phyloP scores from a whole-genome alignment of 1,140 invertebrate species.

The Eurosta solidaginis region DNA sequence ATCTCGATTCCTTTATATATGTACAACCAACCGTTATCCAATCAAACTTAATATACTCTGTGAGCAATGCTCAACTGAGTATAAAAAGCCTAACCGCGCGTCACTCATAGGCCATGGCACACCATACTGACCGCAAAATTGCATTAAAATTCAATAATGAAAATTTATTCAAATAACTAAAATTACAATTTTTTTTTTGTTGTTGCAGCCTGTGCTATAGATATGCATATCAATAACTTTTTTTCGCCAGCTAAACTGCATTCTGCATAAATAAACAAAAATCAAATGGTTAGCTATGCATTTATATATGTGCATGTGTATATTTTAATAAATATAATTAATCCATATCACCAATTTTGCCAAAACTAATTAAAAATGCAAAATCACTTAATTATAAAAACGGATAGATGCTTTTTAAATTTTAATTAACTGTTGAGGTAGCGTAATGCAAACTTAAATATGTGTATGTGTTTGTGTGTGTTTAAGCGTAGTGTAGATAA shows the following conservation, averaged over 20 bases:
- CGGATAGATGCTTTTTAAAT: constrained; percentile 1
- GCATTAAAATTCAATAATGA: background rate
- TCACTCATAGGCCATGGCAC: constrained; percentile 3
- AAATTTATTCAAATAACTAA: background rate
- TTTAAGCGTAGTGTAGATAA: no score
- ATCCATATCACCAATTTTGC: constrained; percentile 12
- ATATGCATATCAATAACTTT: background rate
- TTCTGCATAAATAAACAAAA: background rate
- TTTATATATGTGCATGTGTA: background rate
- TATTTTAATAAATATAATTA: constrained; percentile 5
- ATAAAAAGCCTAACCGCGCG: constrained; percentile 10
- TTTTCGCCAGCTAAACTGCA: no score
- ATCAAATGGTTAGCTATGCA: background rate
- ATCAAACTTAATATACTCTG: no score
- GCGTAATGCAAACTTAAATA: no score
- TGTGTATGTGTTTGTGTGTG: no score
- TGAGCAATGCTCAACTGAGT: no score
- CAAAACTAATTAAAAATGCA: constrained; percentile 29
- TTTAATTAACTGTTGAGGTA: constrained; percentile 13
- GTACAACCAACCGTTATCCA: no score
- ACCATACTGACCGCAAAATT: background rate
- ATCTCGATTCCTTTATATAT: no score
- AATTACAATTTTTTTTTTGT: background rate
- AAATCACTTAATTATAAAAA: constrained; percentile 28
- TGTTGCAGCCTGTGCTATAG: background rate